These are phyloP conservation scores for Agriopis marginaria DNA, from an alignment of 2,888 invertebrate genomes.

Conservation along the genomic window DNA sequence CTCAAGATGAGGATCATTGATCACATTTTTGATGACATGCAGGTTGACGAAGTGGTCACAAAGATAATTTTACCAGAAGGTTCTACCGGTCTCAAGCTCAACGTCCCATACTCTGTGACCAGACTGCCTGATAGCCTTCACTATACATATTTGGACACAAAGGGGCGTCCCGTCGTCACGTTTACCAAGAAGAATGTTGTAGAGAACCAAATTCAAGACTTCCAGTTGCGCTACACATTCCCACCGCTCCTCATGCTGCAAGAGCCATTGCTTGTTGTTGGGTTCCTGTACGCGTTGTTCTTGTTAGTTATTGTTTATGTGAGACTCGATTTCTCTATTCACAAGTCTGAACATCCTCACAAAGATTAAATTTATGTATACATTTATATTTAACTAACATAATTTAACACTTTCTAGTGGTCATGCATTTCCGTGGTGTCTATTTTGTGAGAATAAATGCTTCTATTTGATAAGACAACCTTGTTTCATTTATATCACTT, in stretches of 20 bases:
- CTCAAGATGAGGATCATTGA: conserved; percentile 98
- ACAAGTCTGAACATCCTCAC: conserved; percentile 87
- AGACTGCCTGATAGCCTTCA: conserved; percentile 91
- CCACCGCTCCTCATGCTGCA: conserved; percentile 94
- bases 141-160: conserved; percentile 97
- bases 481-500: conserved; percentile 38
- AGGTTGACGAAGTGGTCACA: conserved; percentile 95
- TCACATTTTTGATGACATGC: conserved; percentile 98
- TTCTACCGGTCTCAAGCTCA: conserved; percentile 92
- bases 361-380: conserved; percentile 74
- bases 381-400: conserved; percentile 48
- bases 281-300: conserved; percentile 96
- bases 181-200: conserved; percentile 95
- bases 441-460: conserved; percentile 64
- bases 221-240: conserved; percentile 96
- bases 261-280: conserved; percentile 96
- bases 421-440: conserved; percentile 63
- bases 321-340: conserved; percentile 97
- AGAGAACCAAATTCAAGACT: conserved; percentile 98
- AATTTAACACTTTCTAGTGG: conserved; percentile 58
- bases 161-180: conserved; percentile 95
- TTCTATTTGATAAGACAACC: conserved; percentile 47
- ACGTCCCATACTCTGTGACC: conserved; percentile 93
- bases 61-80: conserved; percentile 98
- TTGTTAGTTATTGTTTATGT: conserved; percentile 96